Percentiles rank a stretch among this genome's conserved stretches.
Evolutionary conservation across 1,140 invertebrate genomes (phyloP).

Genomic region (Diorhabda elongata): DNA sequence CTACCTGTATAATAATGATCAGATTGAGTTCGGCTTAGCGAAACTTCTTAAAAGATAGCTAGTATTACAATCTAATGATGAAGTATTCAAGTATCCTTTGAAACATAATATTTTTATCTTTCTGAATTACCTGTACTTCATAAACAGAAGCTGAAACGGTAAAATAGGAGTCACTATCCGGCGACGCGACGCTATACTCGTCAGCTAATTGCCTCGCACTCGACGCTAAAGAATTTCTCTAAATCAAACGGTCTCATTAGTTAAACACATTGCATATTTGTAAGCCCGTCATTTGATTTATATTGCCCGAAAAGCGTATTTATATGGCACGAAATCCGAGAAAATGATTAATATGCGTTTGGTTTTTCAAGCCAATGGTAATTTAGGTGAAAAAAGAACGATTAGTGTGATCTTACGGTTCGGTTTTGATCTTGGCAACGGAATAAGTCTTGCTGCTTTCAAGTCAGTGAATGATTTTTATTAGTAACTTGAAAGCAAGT

Average conservation of each 20-base stretch:
- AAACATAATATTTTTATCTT: too few relatives aligned
- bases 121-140: too few relatives aligned
- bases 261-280: slow-evolving; percentile 35
- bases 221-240: slow-evolving; percentile 22
- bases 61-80: too few relatives aligned
- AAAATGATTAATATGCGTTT: slow-evolving; percentile 10
- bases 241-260: slow-evolving; percentile 37
- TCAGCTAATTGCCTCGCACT: slow-evolving; percentile 20
- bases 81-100: too few relatives aligned
- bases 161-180: not conserved
- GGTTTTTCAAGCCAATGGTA: slow-evolving; percentile 5
- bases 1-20: too few relatives aligned
- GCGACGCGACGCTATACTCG: slow-evolving; percentile 7
- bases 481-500: too few relatives aligned
- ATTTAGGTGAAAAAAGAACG: not conserved
- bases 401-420: not conserved
- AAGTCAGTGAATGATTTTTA: too few relatives aligned
- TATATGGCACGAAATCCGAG: slow-evolving; percentile 30
- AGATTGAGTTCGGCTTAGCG: too few relatives aligned
- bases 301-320: slow-evolving; percentile 30
- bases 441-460: not conserved
- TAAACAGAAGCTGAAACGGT: not conserved
- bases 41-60: too few relatives aligned
- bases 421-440: not conserved
- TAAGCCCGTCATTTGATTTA: slow-evolving; percentile 34